These are phyloP conservation scores for Scolanthus callimorphus DNA, from an alignment of 92 coral and sea anemone genomes.

Conservation along the genomic window DNA sequence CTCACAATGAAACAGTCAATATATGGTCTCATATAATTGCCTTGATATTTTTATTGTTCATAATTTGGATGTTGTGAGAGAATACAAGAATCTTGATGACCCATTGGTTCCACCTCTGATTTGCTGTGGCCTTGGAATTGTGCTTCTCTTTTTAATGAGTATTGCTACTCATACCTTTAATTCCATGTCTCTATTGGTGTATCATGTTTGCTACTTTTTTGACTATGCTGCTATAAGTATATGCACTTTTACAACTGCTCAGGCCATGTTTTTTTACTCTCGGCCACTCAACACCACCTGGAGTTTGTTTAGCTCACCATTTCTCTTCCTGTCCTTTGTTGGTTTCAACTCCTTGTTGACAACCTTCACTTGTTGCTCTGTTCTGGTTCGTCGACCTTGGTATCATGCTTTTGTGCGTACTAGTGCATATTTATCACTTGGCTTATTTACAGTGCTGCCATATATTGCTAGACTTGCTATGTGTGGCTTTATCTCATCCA, in stretches of 20 bases:
- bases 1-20: slow-evolving; percentile 33
- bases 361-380: slow-evolving; percentile 51
- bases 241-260: slow-evolving; percentile 38
- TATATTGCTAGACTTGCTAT: slow-evolving; percentile 30
- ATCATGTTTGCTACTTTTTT: slow-evolving; percentile 49
- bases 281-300: slow-evolving; percentile 34
- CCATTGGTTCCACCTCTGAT: slow-evolving; percentile 35
- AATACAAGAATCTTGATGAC: slow-evolving; percentile 16
- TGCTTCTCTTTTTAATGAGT: slow-evolving; percentile 34
- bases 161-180: slow-evolving; percentile 44
- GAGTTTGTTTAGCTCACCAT: slow-evolving; percentile 24
- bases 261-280: slow-evolving; percentile 49
- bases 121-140: slow-evolving; percentile 32
- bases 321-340: slow-evolving; percentile 30
- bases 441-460: slow-evolving; percentile 34
- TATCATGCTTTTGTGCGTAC: slow-evolving; percentile 43
- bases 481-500: slow-evolving; percentile 14
- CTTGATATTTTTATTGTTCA: slow-evolving; percentile 21
- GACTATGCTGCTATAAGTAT: slow-evolving; percentile 55
- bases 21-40: slow-evolving; percentile 56
- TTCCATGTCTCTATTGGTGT: slow-evolving; percentile 48
- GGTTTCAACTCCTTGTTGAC: slow-evolving; percentile 24
- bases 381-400: slow-evolving; percentile 43
- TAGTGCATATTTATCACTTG: slow-evolving; percentile 32
- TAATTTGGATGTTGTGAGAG: slow-evolving; percentile 6